Evolutionary conservation across 2,888 invertebrate genomes (phyloP).

Genomic region (Aphodius sticticus): DNA sequence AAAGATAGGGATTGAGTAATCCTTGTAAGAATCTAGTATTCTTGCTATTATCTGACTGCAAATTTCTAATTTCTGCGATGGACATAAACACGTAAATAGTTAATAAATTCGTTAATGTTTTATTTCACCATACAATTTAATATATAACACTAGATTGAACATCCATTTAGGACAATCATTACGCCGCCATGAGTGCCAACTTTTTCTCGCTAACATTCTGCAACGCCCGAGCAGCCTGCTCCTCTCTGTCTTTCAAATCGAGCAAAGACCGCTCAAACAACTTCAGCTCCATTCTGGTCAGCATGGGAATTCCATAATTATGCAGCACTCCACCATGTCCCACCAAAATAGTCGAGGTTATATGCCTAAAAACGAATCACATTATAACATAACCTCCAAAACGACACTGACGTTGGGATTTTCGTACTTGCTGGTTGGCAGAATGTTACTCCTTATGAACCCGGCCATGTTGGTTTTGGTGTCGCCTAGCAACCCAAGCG

Average conservation of each 20-base stretch:
- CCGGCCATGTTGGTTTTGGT: slow-evolving; percentile 49
- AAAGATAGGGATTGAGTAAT: too few relatives aligned
- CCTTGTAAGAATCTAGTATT: too few relatives aligned
- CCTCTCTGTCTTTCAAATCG: slow-evolving; percentile 53
- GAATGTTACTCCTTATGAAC: slow-evolving; percentile 51
- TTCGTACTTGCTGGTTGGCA: slow-evolving; percentile 53
- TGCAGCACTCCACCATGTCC: slow-evolving; percentile 61
- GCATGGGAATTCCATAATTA: slow-evolving; percentile 62
- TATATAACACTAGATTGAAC: not conserved
- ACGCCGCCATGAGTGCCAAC: slow-evolving; percentile 14
- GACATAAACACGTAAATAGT: not conserved
- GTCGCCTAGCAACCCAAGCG: slow-evolving; percentile 54
- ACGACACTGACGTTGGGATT: not conserved
- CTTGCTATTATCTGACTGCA: too few relatives aligned
- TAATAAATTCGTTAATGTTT: not conserved
- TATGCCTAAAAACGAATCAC: slow-evolving; percentile 48
- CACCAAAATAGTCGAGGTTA: slow-evolving; percentile 60
- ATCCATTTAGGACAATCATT: not conserved
- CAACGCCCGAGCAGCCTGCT: slow-evolving; percentile 47
- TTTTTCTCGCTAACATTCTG: slow-evolving; percentile 27
- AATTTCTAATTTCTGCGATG: too few relatives aligned
- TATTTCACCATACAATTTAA: not conserved
- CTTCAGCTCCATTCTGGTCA: slow-evolving; percentile 60
- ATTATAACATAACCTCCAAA: not conserved
- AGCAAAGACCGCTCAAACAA: slow-evolving; percentile 58